A percentile compares a stretch with the other conserved stretches of the same genome.
phyloP scores from a whole-genome alignment of 2,888 invertebrate genomes.

The Deroplatys truncata region DNA sequence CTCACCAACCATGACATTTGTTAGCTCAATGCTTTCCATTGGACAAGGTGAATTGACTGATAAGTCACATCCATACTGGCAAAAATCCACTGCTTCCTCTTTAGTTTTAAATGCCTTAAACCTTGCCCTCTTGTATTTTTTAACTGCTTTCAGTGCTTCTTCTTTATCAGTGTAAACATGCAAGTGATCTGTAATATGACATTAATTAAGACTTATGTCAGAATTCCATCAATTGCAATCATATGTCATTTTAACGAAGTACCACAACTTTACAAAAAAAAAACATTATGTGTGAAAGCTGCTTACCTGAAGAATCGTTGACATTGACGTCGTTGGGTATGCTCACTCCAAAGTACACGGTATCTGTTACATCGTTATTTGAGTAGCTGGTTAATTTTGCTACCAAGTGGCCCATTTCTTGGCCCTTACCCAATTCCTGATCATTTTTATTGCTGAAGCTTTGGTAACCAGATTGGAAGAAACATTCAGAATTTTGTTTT shows the following conservation, averaged over 20 bases:
- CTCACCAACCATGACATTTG: conserved; percentile 43
- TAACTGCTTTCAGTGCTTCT: conserved; percentile 72
- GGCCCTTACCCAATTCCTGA: background rate
- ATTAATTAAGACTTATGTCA: background rate
- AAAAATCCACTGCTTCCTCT: conserved; percentile 73
- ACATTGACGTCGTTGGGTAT: background rate
- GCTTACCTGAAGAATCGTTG: background rate
- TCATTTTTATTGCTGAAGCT: background rate
- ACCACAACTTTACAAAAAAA: background rate
- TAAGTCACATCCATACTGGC: conserved; percentile 60
- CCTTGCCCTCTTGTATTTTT: conserved; percentile 70
- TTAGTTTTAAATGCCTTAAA: conserved; percentile 72
- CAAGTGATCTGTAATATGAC: conserved; percentile 31
- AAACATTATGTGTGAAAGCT: background rate
- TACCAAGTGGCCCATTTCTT: conserved; percentile 6
- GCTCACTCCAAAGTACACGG: background rate
- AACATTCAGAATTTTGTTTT: background rate
- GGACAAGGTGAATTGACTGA: background rate
- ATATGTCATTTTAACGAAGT: background rate
- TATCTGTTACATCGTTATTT: background rate
- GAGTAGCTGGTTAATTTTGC: background rate
- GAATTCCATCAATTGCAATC: background rate
- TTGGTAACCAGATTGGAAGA: background rate
- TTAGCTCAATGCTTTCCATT: conserved; percentile 21
- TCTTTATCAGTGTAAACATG: conserved; percentile 66